These are phyloP conservation scores for Pedetes capensis DNA, from an alignment of 2,113 vertebrate species.

Conservation along the genomic window DNA sequence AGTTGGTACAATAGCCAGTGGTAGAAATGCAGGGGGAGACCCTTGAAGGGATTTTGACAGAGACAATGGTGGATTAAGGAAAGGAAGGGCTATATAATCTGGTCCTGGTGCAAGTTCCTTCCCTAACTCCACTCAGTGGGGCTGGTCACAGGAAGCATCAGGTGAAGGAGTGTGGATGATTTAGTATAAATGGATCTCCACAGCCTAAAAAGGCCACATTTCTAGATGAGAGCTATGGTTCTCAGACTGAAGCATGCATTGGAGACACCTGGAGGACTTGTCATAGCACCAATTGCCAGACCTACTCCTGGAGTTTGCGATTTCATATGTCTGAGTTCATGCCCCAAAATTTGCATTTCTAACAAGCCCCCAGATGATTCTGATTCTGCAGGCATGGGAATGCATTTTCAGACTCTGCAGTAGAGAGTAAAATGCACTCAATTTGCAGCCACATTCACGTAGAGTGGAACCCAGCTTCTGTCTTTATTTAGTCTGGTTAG, in stretches of 20 bases:
- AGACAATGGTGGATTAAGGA: not conserved
- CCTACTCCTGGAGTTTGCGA: not conserved
- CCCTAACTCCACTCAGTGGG: not conserved
- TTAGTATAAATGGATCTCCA: not conserved
- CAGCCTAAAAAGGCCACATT: not conserved
- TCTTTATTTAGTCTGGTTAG: not conserved
- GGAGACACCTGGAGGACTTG: not conserved
- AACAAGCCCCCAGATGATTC: not conserved
- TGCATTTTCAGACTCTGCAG: not conserved
- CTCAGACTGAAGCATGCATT: not conserved
- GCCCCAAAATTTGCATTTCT: not conserved
- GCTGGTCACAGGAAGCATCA: not conserved
- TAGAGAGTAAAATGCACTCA: not conserved
- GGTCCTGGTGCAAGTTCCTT: not conserved
- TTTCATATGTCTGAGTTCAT: not conserved
- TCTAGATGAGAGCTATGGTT: not conserved
- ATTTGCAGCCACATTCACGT: not conserved
- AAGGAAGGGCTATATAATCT: not conserved
- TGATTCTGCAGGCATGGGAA: not conserved
- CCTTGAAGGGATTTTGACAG: not conserved
- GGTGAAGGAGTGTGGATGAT: not conserved
- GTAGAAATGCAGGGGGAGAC: not conserved
- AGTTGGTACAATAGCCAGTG: not conserved
- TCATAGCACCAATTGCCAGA: not conserved
- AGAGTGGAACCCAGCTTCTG: not conserved